Evolutionary conservation across 1,140 invertebrate genomes (phyloP).

Genomic region (Venturia canescens): DNA sequence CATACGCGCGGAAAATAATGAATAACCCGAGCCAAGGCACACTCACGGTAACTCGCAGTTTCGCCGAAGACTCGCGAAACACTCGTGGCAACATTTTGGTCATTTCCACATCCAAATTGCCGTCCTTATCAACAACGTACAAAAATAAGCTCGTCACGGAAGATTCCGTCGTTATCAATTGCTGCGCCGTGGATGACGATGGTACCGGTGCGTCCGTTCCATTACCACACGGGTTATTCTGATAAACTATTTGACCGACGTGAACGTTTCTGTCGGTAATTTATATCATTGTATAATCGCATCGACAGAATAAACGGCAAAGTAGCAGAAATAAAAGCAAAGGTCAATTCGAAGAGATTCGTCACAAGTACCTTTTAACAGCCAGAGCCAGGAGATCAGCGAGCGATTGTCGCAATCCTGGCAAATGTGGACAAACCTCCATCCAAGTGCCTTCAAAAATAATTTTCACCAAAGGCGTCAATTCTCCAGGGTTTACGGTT

Average conservation of each 20-base stretch:
- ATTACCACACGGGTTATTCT: constrained; percentile 63
- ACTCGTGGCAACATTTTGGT: constrained; percentile 69
- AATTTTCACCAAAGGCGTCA: constrained; percentile 63
- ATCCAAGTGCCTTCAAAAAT: constrained; percentile 63
- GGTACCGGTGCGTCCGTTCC: constrained; percentile 16
- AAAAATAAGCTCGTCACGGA: constrained; percentile 62
- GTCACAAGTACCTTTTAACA: constrained; percentile 64
- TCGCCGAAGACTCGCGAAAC: constrained; percentile 57
- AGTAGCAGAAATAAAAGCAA: background rate
- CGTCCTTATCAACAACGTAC: constrained; percentile 69
- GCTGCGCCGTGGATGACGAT: constrained; percentile 7
- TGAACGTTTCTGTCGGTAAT: constrained; percentile 63
- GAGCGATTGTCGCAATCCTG: constrained; percentile 58
- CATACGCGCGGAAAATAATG: constrained; percentile 51
- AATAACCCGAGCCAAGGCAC: constrained; percentile 14
- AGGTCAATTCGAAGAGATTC: too few relatives aligned
- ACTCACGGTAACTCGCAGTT: constrained; percentile 48
- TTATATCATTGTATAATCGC: background rate
- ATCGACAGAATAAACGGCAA: background rate
- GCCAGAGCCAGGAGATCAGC: constrained; percentile 60
- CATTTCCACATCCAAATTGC: constrained; percentile 66
- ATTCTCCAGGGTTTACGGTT: background rate
- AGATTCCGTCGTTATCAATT: constrained; percentile 54
- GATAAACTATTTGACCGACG: constrained; percentile 64
- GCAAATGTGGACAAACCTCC: constrained; percentile 65